phyloP scores from a whole-genome alignment of 2,888 invertebrate species.

The Esperia sulphurella region DNA sequence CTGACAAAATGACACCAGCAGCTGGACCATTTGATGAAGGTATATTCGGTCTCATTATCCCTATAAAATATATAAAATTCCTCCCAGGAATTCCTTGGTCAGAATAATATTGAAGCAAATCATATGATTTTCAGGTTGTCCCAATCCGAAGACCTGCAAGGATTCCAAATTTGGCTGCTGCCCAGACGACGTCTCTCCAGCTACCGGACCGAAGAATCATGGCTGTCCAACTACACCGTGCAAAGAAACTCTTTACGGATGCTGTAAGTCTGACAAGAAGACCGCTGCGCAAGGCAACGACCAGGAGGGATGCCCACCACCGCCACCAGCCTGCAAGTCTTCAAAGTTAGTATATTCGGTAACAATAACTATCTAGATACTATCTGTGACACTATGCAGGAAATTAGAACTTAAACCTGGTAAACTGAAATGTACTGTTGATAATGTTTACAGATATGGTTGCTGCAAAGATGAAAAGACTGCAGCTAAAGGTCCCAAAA shows the following conservation, averaged over 20 bases:
- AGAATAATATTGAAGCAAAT: neutral
- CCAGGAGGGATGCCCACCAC: conserved; percentile 90
- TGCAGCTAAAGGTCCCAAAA: conserved; percentile 81
- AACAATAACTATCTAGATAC: neutral
- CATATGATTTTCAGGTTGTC: conserved; percentile 76
- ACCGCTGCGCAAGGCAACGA: conserved; percentile 90
- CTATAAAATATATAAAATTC: neutral
- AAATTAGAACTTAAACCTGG: neutral
- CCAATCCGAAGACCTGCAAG: conserved; percentile 85
- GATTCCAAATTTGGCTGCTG: conserved; percentile 90
- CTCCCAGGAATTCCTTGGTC: neutral
- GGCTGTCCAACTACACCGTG: conserved; percentile 89
- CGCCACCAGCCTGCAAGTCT: conserved; percentile 75
- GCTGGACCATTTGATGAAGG: conserved; percentile 90
- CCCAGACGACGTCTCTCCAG: conserved; percentile 88
- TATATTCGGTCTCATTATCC: conserved; percentile 18
- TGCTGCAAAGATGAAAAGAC: conserved; percentile 86
- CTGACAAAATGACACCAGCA: conserved; percentile 87
- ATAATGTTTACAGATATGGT: conserved; percentile 70
- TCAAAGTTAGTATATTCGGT: conserved; percentile 62
- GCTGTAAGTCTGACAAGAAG: conserved; percentile 86
- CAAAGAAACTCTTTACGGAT: conserved; percentile 89
- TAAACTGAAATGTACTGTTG: too few relatives aligned
- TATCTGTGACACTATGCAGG: neutral
- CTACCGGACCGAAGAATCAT: conserved; percentile 82